Evolutionary conservation across 2,888 invertebrate species (phyloP), one percentile per base, ranked within the genome.

Genomic region (Abrostola triplasia): DNA sequence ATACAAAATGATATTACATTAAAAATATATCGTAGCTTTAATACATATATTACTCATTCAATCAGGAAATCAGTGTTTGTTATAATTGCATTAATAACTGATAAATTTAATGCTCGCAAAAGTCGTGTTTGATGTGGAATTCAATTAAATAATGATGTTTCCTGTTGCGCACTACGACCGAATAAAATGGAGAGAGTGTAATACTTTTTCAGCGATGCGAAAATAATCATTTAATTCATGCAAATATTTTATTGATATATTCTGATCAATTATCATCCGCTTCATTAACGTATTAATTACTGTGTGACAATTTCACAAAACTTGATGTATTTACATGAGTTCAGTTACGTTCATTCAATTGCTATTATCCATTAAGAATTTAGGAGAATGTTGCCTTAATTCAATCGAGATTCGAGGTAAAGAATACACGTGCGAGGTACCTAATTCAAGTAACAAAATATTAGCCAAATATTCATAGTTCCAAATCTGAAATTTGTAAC

Each of bases 1-100:
- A 49, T 64, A 40, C 49, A 38, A 51, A 68, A 68, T 12, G 54
- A 56, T 49, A 12, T 64, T 53, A 56, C 24, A 56, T 67, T 24
- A 58, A n/a, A 60, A 37, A 51, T 57, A 48, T 12, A 58, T 11
- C 35, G 52, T 9, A 24, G 36, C 5, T 24, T 47, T 36, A 7
- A 9, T 36, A 44, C 5, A 24, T 36, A 54, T 11, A 50, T 13
- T 9, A 38, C 54, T 38, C 12, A 58, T 37, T 44, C 48, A 54
- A 60, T 70, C 53, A 38, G 6, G 36, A 52, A 42, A 6, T 55
- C 48, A 9, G 47, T 53, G 11, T 47, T 47, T 24, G 44, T 47
- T 8, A 47, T 47, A 9, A 47, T 47, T 47, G 9, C 13, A 47
- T 47, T 47, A 24, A 24, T 24, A 47, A 47, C 44, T 8, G 36